phyloP scores from a whole-genome alignment of 2,797 vertebrate species.

The Hylomyscus alleni region DNA sequence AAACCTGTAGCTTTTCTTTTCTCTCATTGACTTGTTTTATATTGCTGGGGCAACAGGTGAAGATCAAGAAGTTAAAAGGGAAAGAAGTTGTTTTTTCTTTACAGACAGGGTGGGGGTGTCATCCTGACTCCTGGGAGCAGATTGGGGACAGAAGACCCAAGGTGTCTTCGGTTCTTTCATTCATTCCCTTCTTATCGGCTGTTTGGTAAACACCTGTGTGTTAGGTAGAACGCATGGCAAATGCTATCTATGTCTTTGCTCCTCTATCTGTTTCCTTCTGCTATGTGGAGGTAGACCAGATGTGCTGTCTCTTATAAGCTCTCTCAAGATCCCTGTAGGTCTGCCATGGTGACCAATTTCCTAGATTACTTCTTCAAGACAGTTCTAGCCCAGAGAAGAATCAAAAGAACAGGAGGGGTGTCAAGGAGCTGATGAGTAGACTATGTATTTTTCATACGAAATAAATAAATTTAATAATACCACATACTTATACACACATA shows the following conservation, averaged over 20 bases:
- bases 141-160: background rate
- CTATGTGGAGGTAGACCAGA: background rate
- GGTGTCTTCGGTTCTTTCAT: background rate
- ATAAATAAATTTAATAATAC: background rate
- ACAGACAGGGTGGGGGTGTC: background rate
- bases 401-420: background rate
- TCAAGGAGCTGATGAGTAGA: background rate
- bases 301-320: background rate
- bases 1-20: background rate
- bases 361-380: background rate
- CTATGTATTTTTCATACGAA: background rate
- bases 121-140: background rate
- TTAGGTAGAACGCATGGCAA: background rate
- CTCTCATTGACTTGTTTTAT: background rate
- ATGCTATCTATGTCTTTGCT: background rate
- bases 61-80: background rate
- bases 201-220: background rate
- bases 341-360: background rate
- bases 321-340: background rate
- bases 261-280: background rate
- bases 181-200: background rate
- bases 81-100: background rate
- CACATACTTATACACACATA: background rate
- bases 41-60: background rate
- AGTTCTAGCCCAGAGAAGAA: background rate